Conservation (phyloP, 2,888 invertebrate genomes). For the Cheilosia impressa region DNA sequence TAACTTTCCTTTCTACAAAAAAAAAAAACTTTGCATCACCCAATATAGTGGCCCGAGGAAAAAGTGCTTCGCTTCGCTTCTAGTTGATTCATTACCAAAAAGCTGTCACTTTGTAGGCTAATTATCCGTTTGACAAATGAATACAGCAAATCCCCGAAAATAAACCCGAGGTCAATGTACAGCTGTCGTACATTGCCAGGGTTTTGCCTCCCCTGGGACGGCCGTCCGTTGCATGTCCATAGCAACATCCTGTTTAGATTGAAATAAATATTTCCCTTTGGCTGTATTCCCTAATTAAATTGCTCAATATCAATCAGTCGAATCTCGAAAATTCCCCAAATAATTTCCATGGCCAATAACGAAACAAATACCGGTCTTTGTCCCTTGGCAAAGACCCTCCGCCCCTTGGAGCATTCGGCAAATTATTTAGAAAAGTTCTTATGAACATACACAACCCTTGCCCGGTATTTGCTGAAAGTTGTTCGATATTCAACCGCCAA, state of each 20-base stretch:
- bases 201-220: not conserved
- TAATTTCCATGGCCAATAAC: slow-evolving; percentile 46
- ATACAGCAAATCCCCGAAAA: not conserved
- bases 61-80: not conserved
- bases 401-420: not conserved
- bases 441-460: not conserved
- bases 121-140: slow-evolving; percentile 6
- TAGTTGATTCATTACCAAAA: not conserved
- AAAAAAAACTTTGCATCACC: not conserved
- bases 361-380: slow-evolving; percentile 44
- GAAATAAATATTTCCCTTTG: not conserved
- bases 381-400: not conserved
- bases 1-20: not conserved
- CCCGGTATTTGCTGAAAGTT: too few relatives aligned
- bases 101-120: not conserved
- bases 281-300: slow-evolving; percentile 19
- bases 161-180: not conserved
- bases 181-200: not conserved
- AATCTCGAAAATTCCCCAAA: slow-evolving; percentile 33
- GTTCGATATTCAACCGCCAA: slow-evolving; percentile 24
- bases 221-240: slow-evolving; percentile 5
- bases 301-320: not conserved
- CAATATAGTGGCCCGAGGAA: not conserved
- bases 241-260: not conserved
- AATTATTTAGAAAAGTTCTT: slow-evolving; percentile 23